Evolutionary conservation across 1,140 invertebrate genomes (phyloP), one percentile per base, ranked within the genome.

Genomic region (Drosophila nikananu): DNA sequence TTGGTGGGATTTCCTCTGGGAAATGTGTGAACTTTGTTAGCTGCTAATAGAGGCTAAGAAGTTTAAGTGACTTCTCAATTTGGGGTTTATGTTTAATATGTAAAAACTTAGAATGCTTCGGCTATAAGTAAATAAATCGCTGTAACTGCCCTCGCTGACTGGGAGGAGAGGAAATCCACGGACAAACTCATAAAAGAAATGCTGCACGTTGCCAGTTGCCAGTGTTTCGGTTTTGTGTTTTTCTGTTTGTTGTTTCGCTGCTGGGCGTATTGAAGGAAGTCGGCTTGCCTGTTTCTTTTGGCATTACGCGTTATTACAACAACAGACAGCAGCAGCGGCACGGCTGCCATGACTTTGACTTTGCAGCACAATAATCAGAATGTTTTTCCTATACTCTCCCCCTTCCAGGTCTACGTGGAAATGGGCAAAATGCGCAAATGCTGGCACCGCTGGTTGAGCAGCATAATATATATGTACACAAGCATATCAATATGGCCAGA

Each of bases 391-490:
- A 59, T 57, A 25, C 19, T 27, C 30, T 35, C 62, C 37, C 39
- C 17, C 25, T 4, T 6, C 27, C 9, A 15, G 5, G 58, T 51
- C 77, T 72, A 72, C 70, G 55, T 73, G 84, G 74, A 89, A 78
- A 89, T 83, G 82, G 84, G 77, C 77, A 75, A 83, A 87, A 89
- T 80, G 80, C 84, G 83, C 83, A 89, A 81, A 77, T 81, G 59
- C 77, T 81, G 68, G 55, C 59, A 41, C 70, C 70, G 73, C 42
- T 77, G 74, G 74, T 78, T 62, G 66, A 79, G 60, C 66, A 73
- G 60, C 74, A 68, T 77, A 78, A 77, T 77, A 48, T 54, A 63
- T 39, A 64, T 60, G 64, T 51, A 60, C 42, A 58, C 25, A 51
- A 25, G 46, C 54, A 70, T 55, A 59, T 71, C 55, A 61, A 51